A percentile compares a stretch with the other conserved stretches of the same genome.
phyloP scores from a whole-genome alignment of 2,888 invertebrate species.

The Coelinius sp. region DNA sequence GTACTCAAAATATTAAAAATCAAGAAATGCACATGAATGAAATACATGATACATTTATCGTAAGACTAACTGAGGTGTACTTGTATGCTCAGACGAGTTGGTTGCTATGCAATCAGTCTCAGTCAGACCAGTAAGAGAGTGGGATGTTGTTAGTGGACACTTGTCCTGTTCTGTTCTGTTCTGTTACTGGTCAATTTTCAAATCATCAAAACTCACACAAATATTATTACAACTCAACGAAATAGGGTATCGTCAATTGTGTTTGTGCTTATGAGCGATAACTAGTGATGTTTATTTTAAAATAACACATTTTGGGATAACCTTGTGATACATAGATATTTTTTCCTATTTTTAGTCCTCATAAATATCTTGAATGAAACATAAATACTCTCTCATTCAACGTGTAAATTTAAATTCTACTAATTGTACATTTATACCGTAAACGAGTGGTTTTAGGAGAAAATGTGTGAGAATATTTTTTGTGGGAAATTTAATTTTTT shows the following conservation, averaged over 20 bases:
- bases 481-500: no score
- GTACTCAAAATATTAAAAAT: not conserved
- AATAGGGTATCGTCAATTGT: not conserved
- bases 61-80: not conserved
- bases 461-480: no score
- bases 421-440: no score
- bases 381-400: no score
- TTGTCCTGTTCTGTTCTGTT: no score
- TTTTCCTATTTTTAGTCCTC: not conserved
- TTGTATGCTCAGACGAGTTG: not conserved
- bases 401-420: no score
- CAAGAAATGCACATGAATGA: not conserved
- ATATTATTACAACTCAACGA: not conserved
- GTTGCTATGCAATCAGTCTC: constrained; percentile 25
- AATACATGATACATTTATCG: not conserved
- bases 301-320: not conserved
- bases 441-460: no score
- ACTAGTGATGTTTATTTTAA: constrained; percentile 3
- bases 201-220: not conserved
- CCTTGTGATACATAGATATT: not conserved
- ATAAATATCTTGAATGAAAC: not conserved
- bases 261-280: not conserved
- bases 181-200: not conserved
- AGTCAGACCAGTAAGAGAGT: not conserved
- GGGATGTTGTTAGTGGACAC: not conserved